A percentile compares a stretch with the other conserved stretches of the same genome.
Conservation (phyloP, 2,797 vertebrate species). For the Ptychobarbus kaznakovi region DNA sequence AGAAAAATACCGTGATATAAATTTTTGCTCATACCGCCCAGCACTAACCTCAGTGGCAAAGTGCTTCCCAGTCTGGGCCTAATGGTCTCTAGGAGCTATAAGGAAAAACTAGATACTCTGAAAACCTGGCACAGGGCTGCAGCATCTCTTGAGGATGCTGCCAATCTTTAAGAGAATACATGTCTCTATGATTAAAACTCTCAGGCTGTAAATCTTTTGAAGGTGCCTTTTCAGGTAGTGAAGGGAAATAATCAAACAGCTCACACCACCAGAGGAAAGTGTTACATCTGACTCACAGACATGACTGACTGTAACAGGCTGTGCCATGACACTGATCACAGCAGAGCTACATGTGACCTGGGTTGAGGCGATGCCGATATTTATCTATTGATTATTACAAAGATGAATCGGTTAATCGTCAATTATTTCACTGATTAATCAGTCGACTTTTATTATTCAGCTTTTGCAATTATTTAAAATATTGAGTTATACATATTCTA, state of each 20-base stretch:
- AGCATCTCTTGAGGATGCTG: background rate
- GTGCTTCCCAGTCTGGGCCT: background rate
- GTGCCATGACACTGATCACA: conserved; percentile 16
- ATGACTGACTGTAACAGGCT: background rate
- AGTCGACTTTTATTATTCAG: no score
- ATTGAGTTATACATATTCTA: background rate
- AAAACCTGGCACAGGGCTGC: conserved; percentile 14
- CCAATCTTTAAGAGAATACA: conserved; percentile 9
- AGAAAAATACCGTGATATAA: no score
- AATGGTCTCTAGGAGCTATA: conserved; percentile 4
- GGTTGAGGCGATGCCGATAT: background rate
- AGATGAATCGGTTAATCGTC: no score
- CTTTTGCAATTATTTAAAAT: background rate
- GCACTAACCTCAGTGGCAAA: background rate
- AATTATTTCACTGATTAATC: no score
- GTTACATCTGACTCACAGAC: conserved; percentile 8
- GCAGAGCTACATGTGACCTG: conserved; percentile 14
- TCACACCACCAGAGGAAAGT: conserved; percentile 3
- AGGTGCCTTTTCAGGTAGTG: conserved; percentile 13
- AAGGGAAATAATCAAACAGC: conserved; percentile 13
- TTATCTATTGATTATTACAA: no score
- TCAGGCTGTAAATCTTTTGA: conserved; percentile 22
- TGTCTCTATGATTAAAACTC: conserved; percentile 5
- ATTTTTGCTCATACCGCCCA: no score
- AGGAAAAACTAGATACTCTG: conserved; percentile 2